Percentiles rank a stretch among this genome's conserved stretches.
phyloP scores from a whole-genome alignment of 2,888 invertebrate genomes.

The Trisateles emortualis region DNA sequence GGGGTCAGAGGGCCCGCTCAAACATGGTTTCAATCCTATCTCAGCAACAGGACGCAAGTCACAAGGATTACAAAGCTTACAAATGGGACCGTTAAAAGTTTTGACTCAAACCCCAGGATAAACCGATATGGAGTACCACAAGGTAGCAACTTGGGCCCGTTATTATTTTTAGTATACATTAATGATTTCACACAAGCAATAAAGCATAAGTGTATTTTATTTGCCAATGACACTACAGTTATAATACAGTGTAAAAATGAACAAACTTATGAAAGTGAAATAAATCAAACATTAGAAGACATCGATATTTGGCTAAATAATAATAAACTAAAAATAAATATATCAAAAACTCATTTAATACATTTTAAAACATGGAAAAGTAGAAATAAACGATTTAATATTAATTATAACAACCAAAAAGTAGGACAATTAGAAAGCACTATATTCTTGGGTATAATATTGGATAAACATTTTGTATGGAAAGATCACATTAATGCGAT shows the following conservation, averaged over 20 bases:
- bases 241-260: neutral
- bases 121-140: constrained; percentile 5
- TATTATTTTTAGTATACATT: constrained; percentile 6
- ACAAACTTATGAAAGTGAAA: neutral
- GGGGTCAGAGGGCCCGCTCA: neutral
- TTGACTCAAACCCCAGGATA: neutral
- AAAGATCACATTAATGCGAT: neutral
- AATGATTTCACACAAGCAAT: constrained; percentile 9
- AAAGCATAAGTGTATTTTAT: constrained; percentile 8
- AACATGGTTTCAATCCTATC: constrained; percentile 3
- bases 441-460: neutral
- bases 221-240: constrained; percentile 14
- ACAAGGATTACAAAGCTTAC: constrained; percentile 4
- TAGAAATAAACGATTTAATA: neutral
- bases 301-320: neutral
- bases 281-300: neutral
- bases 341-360: neutral
- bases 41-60: neutral
- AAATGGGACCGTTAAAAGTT: neutral
- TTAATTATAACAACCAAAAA: neutral
- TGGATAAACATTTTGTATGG: neutral
- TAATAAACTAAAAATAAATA: neutral
- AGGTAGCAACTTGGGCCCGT: neutral
- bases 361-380: neutral
- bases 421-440: neutral